phyloP scores from a whole-genome alignment of 2,113 vertebrate species.

The Colinus virginianus region DNA sequence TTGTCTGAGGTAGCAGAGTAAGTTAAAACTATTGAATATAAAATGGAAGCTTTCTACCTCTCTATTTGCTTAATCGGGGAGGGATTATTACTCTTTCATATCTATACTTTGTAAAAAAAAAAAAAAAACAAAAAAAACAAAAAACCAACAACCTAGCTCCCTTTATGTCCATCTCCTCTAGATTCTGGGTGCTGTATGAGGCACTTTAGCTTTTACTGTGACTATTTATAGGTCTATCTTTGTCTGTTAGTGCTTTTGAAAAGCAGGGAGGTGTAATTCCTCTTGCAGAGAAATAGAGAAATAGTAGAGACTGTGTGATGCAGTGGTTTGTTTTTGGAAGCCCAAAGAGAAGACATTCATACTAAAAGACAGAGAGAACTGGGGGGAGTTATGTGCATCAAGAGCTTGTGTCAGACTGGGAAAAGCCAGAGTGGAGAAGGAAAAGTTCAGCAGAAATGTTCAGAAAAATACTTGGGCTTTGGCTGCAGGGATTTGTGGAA shows the following conservation, averaged over 20 bases:
- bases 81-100: background rate
- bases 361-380: background rate
- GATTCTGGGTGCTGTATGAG: background rate
- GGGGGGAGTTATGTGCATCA: background rate
- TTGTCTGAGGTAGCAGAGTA: background rate
- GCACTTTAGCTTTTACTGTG: background rate
- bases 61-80: background rate
- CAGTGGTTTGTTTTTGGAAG: background rate
- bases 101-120: background rate
- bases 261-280: background rate
- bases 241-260: background rate
- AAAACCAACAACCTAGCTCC: background rate
- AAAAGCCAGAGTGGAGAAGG: background rate
- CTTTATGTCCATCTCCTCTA: accelerated
- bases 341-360: accelerated
- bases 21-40: background rate
- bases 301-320: background rate
- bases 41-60: background rate
- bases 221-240: background rate
- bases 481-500: background rate
- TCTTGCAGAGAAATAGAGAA: background rate
- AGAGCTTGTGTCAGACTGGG: background rate
- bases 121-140: background rate
- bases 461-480: background rate
- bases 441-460: background rate